Conservation (phyloP, 1,140 invertebrate species). For the Ostrea edulis region DNA sequence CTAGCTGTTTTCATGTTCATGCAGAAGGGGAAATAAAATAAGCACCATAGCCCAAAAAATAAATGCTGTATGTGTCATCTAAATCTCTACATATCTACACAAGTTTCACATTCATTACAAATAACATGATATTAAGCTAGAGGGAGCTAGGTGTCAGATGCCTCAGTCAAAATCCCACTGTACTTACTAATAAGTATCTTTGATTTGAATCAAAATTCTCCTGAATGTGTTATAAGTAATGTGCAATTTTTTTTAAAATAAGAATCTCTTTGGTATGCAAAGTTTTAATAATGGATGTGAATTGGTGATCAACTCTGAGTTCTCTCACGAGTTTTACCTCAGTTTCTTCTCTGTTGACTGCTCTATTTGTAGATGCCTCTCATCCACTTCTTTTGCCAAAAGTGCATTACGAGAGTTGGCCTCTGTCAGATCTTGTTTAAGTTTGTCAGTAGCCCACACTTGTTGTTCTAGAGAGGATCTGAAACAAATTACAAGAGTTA, state of each 20-base stretch:
- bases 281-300: background rate
- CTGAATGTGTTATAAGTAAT: constrained; percentile 19
- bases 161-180: background rate
- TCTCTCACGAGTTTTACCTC: constrained; percentile 72
- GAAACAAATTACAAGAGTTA: constrained; percentile 43
- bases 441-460: constrained; percentile 86
- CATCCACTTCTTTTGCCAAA: constrained; percentile 93
- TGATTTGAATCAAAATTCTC: constrained; percentile 39
- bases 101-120: background rate
- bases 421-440: constrained; percentile 87
- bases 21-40: too few relatives aligned
- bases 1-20: too few relatives aligned
- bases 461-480: constrained; percentile 84
- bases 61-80: background rate
- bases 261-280: background rate
- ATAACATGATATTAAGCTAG: background rate
- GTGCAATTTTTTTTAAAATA: background rate
- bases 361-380: constrained; percentile 90
- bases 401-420: constrained; percentile 89
- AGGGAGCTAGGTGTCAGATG: background rate
- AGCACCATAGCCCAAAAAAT: too few relatives aligned
- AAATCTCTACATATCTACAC: background rate
- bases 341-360: constrained; percentile 84
- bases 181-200: constrained; percentile 41
- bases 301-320: background rate